Evolutionary conservation across 2,113 vertebrate genomes (phyloP).

Genomic region (Vidua macroura): DNA sequence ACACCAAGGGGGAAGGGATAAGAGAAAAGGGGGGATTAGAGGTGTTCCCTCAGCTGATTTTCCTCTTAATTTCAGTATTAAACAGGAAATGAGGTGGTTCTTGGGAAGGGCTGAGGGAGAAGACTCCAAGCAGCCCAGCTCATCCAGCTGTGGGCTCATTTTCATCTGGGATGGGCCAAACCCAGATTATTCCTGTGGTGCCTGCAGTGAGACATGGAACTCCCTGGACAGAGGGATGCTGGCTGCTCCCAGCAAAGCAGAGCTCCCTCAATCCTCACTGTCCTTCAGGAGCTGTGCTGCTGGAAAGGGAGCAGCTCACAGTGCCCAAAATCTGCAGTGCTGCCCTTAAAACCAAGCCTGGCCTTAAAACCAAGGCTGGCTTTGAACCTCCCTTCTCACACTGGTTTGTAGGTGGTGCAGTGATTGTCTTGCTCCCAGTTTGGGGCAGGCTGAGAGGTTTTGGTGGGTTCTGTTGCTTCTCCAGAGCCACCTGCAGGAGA

Average conservation of each 20-base stretch:
- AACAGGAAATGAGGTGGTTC: slow-evolving; percentile 30
- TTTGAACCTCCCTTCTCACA: accelerated
- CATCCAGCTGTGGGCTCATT: background rate
- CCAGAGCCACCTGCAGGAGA: background rate
- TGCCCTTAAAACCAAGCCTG: background rate
- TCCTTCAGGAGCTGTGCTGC: background rate
- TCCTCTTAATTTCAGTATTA: background rate
- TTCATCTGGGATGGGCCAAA: slow-evolving; percentile 11
- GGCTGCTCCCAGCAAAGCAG: background rate
- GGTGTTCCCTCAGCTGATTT: background rate
- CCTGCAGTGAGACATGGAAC: background rate
- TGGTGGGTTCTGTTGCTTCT: background rate
- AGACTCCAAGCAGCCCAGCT: background rate
- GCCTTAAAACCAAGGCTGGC: background rate
- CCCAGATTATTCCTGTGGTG: background rate
- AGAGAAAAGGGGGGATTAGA: background rate
- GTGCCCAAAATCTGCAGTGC: accelerated
- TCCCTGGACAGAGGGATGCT: background rate
- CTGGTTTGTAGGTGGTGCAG: accelerated
- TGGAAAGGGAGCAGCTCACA: background rate
- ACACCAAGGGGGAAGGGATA: background rate
- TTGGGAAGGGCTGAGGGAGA: background rate
- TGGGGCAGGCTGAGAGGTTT: background rate
- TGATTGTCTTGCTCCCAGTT: background rate
- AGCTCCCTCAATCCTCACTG: accelerated